Conservation (phyloP, 37 sponge, comb jelly and placozoan genomes). For the Lycopodina hypogea region DNA sequence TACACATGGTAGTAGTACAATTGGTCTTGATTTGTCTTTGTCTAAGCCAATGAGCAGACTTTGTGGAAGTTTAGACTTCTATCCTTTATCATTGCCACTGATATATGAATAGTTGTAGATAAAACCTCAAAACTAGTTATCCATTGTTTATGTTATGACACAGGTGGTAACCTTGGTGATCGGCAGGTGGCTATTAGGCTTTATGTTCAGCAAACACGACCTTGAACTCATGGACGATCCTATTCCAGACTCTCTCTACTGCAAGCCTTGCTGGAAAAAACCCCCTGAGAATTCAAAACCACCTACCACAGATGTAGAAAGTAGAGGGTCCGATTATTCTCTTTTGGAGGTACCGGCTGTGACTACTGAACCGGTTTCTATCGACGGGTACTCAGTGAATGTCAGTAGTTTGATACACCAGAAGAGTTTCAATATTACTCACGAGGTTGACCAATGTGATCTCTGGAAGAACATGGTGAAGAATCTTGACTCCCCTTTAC, state of each 20-base stretch:
- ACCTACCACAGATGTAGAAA: neutral
- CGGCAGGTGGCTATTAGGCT: conserved; percentile 58
- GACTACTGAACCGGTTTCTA: neutral
- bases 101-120: no score
- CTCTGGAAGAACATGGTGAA: conserved; percentile 58
- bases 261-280: conserved; percentile 13
- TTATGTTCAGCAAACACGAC: conserved; percentile 45
- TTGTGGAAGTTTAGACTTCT: no score
- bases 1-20: no score
- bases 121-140: no score
- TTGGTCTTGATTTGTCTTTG: no score
- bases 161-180: conserved; percentile 51
- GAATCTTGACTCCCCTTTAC: conserved; percentile 28
- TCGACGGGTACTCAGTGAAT: no score
- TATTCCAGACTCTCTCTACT: conserved; percentile 61
- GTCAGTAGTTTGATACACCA: neutral
- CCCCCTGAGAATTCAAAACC: neutral
- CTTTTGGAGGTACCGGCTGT: neutral
- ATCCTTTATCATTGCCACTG: no score
- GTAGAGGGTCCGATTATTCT: no score
- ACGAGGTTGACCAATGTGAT: conserved; percentile 55
- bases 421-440: conserved; percentile 47
- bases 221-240: conserved; percentile 69
- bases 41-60: no score
- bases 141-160: no score